Percentiles rank a stretch among this genome's conserved stretches.
phyloP scores from a whole-genome alignment of 2,888 invertebrate genomes.

The Falcaria lacertinaria region DNA sequence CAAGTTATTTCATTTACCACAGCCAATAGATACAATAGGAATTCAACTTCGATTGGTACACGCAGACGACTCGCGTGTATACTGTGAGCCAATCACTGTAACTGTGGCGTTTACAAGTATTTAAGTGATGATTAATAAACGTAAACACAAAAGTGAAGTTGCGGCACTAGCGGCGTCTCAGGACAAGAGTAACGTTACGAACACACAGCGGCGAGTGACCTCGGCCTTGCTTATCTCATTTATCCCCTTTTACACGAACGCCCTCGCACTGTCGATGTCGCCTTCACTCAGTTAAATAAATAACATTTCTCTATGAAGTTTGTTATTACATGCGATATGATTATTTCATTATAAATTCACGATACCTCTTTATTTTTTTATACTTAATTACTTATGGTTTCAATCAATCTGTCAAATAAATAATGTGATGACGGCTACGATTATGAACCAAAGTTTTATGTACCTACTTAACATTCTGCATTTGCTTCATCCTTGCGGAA shows the following conservation, averaged over 20 bases:
- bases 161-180: conserved; percentile 5
- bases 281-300: conserved; percentile 10
- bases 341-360: not conserved
- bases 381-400: too few relatives aligned
- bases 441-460: too few relatives aligned
- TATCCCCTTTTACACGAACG: conserved; percentile 34
- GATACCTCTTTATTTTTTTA: too few relatives aligned
- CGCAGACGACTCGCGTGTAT: not conserved
- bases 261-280: conserved; percentile 21
- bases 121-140: conserved; percentile 26
- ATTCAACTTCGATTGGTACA: not conserved
- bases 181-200: conserved; percentile 18
- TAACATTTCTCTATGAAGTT: not conserved
- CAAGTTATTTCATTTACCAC: not conserved
- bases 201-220: conserved; percentile 34
- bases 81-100: not conserved
- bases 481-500: too few relatives aligned
- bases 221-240: conserved; percentile 59
- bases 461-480: too few relatives aligned
- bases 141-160: not conserved
- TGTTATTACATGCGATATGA: not conserved
- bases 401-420: too few relatives aligned
- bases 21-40: not conserved
- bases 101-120: not conserved
- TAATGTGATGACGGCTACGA: too few relatives aligned